A percentile compares a stretch with the other conserved stretches of the same genome.
phyloP scores from a whole-genome alignment of 2,888 invertebrate species.

The Sarcophaga rosellei region DNA sequence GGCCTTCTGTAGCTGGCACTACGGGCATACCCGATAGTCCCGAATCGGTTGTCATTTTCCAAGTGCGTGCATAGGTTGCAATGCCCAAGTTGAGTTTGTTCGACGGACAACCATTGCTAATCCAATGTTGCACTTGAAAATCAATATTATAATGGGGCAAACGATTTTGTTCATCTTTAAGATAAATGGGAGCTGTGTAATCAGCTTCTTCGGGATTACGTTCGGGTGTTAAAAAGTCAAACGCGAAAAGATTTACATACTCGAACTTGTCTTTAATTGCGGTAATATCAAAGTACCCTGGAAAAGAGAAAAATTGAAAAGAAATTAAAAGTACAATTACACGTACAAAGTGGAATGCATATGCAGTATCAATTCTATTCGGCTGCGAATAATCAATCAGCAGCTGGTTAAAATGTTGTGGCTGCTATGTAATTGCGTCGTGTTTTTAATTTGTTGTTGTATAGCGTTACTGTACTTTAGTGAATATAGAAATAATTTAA shows the following conservation, averaged over 20 bases:
- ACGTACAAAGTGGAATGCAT: background rate
- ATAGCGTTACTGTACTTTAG: too few relatives aligned
- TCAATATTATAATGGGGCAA: slow-evolving; percentile 86
- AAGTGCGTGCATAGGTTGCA: slow-evolving; percentile 88
- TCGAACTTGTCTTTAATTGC: slow-evolving; percentile 88
- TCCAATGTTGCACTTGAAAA: slow-evolving; percentile 85
- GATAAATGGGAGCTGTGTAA: slow-evolving; percentile 87
- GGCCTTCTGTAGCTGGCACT: slow-evolving; percentile 84
- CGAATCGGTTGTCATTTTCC: slow-evolving; percentile 88
- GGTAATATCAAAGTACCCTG: slow-evolving; percentile 90
- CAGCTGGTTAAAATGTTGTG: too few relatives aligned
- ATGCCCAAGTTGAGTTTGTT: slow-evolving; percentile 88
- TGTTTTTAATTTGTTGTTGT: too few relatives aligned
- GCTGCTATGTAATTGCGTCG: too few relatives aligned
- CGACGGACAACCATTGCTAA: slow-evolving; percentile 83
- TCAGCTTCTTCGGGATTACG: slow-evolving; percentile 91
- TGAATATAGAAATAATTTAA: too few relatives aligned
- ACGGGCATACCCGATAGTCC: slow-evolving; percentile 90
- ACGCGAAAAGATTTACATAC: slow-evolving; percentile 89
- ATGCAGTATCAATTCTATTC: background rate
- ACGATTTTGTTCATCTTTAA: slow-evolving; percentile 86
- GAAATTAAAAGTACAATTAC: background rate
- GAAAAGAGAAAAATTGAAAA: slow-evolving; percentile 69
- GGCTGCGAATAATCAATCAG: too few relatives aligned
- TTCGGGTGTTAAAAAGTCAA: slow-evolving; percentile 89